Conservation (phyloP, 2,113 vertebrate species). For the Trogon melanurus region DNA sequence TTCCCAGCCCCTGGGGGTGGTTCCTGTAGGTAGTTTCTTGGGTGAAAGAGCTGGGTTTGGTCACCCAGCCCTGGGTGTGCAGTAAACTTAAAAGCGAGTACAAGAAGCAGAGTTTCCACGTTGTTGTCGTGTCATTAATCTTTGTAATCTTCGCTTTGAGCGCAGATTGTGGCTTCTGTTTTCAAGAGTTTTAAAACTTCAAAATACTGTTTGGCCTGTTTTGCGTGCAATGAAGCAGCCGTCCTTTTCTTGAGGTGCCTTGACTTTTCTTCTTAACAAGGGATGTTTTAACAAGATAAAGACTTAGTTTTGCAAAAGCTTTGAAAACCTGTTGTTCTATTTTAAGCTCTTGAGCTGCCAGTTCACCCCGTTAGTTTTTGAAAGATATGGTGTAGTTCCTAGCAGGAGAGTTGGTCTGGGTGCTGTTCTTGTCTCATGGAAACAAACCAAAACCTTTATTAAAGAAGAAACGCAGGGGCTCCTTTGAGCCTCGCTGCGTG, state of each 20-base stretch:
- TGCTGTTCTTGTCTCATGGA: neutral
- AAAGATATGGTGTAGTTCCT: rapidly evolving
- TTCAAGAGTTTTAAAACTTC: neutral
- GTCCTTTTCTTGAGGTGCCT: neutral
- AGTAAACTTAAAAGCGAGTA: neutral
- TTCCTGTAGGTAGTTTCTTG: neutral
- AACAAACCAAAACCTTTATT: rapidly evolving
- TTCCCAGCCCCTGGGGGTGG: neutral
- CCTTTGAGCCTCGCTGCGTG: neutral
- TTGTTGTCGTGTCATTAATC: neutral
- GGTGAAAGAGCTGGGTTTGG: neutral
- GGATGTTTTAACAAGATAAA: neutral
- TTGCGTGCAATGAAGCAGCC: neutral
- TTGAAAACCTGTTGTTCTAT: neutral
- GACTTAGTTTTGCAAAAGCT: neutral
- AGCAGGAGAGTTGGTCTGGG: neutral
- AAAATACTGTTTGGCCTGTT: neutral
- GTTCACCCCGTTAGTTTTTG: neutral
- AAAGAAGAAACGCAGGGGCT: rapidly evolving
- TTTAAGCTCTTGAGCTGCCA: neutral
- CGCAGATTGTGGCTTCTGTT: neutral
- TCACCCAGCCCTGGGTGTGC: neutral
- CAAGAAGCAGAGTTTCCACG: neutral
- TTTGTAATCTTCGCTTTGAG: neutral
- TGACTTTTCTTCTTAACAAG: neutral